Evolutionary conservation across 2,113 vertebrate genomes (phyloP).

Genomic region (Vidua macroura): DNA sequence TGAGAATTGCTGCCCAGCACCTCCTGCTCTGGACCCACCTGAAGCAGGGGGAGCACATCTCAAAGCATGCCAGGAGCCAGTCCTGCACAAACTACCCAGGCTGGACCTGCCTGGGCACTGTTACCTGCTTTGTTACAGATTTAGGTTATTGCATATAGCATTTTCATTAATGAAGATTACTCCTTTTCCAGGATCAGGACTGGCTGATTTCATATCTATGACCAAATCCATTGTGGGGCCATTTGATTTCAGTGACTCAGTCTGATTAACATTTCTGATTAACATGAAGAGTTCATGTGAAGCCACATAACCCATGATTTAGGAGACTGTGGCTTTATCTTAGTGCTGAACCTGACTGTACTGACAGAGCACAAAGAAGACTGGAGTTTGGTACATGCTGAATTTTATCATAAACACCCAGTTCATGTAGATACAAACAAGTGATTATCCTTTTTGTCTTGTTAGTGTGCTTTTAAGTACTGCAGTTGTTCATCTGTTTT

Average conservation of each 20-base stretch:
- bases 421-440: not conserved
- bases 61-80: not conserved
- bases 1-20: conserved; percentile 54
- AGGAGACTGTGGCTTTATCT: not conserved
- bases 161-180: not conserved
- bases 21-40: not conserved
- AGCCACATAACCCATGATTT: not conserved
- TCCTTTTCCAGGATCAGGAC: not conserved
- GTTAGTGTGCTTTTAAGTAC: not conserved
- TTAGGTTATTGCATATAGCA: not conserved
- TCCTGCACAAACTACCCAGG: not conserved
- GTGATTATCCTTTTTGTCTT: not conserved
- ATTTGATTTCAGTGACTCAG: not conserved
- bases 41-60: not conserved
- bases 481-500: not conserved
- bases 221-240: not conserved
- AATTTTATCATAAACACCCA: not conserved
- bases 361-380: not conserved
- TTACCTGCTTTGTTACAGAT: not conserved
- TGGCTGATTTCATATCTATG: not conserved
- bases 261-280: not conserved
- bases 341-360: not conserved
- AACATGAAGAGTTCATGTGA: not conserved
- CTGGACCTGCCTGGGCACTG: not conserved
- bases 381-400: not conserved